These are phyloP conservation scores for Brenthis ino DNA, from an alignment of 2,888 invertebrate genomes.

Conservation along the genomic window DNA sequence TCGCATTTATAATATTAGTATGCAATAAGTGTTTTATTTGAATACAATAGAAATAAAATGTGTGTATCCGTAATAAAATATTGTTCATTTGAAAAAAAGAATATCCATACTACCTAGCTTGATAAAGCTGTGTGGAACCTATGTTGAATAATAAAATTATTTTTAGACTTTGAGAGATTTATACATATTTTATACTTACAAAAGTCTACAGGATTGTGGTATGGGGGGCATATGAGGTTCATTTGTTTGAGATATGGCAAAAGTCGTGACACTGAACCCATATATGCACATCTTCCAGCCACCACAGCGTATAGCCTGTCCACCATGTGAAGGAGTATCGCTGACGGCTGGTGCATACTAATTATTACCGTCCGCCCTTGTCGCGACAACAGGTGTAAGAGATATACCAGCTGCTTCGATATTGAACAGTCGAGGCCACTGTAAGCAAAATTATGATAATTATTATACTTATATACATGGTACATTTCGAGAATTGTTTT, in stretches of 20 bases:
- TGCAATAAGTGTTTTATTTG: no score
- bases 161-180: neutral
- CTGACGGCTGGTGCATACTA: conserved; percentile 96
- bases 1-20: no score
- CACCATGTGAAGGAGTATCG: conserved; percentile 92
- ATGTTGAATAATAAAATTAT: no score
- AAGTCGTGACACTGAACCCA: conserved; percentile 89
- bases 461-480: no score
- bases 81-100: no score
- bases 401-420: conserved; percentile 90
- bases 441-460: conserved; percentile 44
- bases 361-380: conserved; percentile 94
- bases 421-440: conserved; percentile 83
- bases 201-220: conserved; percentile 96
- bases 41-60: no score
- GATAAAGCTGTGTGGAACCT: no score
- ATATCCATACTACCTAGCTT: no score
- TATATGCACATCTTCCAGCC: conserved; percentile 89
- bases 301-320: conserved; percentile 93
- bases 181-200: conserved; percentile 80
- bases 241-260: conserved; percentile 88
- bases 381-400: conserved; percentile 90
- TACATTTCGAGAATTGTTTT: no score
- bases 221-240: conserved; percentile 90
- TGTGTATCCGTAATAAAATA: no score